Percentiles rank a stretch among this genome's conserved stretches.
These are phyloP conservation scores for Mechanitis mazaeus DNA, from an alignment of 2,888 invertebrate genomes.

Conservation along the genomic window DNA sequence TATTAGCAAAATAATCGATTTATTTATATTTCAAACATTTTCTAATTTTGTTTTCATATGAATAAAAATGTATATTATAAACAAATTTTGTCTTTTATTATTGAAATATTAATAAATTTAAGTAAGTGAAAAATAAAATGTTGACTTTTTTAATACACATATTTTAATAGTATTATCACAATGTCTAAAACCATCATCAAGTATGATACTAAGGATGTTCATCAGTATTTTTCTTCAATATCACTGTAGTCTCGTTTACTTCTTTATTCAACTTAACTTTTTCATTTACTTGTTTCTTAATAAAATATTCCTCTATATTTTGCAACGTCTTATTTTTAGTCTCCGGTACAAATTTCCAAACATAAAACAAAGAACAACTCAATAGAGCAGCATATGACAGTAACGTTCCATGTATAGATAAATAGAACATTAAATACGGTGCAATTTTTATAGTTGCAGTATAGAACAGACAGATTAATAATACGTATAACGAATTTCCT, in stretches of 20 bases:
- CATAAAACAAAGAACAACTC: conserved; percentile 17
- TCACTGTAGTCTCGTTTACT: conserved; percentile 6
- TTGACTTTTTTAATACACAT: too few relatives aligned
- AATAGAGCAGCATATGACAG: conserved; percentile 17
- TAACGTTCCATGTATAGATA: conserved; percentile 21
- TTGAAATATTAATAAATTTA: too few relatives aligned
- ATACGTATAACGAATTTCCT: conserved; percentile 17
- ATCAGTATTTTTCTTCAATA: conserved; percentile 2
- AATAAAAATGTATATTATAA: too few relatives aligned
- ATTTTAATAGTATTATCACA: background rate
- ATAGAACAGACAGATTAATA: conserved; percentile 21
- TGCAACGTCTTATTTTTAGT: conserved; percentile 24
- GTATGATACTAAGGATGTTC: conserved; percentile 9
- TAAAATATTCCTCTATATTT: conserved; percentile 20
- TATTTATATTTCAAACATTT: too few relatives aligned
- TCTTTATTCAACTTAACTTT: conserved; percentile 6
- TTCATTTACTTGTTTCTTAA: background rate
- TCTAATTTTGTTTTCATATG: too few relatives aligned
- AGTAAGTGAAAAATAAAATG: too few relatives aligned
- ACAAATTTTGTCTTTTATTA: too few relatives aligned
- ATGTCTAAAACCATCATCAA: conserved; percentile 3
- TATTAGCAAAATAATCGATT: too few relatives aligned
- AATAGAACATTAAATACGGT: conserved; percentile 18
- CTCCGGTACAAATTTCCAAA: conserved; percentile 23
- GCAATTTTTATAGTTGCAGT: conserved; percentile 21